Percentiles rank a stretch among this genome's conserved stretches.
Evolutionary conservation across 2,888 invertebrate genomes (phyloP).

Genomic region (Labia minor): DNA sequence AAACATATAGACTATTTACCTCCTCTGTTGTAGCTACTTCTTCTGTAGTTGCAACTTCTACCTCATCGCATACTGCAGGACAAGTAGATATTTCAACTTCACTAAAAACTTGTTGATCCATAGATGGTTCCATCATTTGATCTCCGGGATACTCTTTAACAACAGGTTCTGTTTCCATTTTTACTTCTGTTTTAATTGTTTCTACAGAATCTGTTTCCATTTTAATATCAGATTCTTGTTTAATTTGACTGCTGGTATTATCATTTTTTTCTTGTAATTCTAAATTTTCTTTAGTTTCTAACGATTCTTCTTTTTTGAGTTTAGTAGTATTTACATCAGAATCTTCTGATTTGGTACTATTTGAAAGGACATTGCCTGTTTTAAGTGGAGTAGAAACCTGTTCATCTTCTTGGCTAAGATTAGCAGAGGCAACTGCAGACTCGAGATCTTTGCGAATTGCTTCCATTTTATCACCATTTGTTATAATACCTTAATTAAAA

Average conservation of each 20-base stretch:
- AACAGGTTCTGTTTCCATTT: neutral
- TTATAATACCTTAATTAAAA: neutral
- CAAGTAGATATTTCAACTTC: conserved; percentile 24
- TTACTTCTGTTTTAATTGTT: neutral
- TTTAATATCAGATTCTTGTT: conserved; percentile 25
- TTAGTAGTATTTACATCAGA: neutral
- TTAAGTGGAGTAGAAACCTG: conserved; percentile 31
- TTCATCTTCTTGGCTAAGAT: conserved; percentile 47
- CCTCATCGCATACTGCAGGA: conserved; percentile 20
- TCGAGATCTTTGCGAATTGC: conserved; percentile 50
- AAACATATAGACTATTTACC: too few species aligned
- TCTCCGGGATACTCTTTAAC: conserved; percentile 13
- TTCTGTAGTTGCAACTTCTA: conserved; percentile 23
- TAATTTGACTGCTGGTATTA: conserved; percentile 33
- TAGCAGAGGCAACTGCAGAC: conserved; percentile 50
- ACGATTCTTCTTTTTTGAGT: conserved; percentile 25
- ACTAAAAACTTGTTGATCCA: conserved; percentile 9
- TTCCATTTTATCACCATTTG: conserved; percentile 32
- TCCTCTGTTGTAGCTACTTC: conserved; percentile 31
- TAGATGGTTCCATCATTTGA: neutral
- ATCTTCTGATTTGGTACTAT: conserved; percentile 14
- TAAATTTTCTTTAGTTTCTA: conserved; percentile 29
- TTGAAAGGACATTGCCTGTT: neutral
- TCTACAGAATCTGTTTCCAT: neutral
- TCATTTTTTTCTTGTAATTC: conserved; percentile 36